phyloP scores from a whole-genome alignment of 2,113 vertebrate genomes.

The Ursus arctos region DNA sequence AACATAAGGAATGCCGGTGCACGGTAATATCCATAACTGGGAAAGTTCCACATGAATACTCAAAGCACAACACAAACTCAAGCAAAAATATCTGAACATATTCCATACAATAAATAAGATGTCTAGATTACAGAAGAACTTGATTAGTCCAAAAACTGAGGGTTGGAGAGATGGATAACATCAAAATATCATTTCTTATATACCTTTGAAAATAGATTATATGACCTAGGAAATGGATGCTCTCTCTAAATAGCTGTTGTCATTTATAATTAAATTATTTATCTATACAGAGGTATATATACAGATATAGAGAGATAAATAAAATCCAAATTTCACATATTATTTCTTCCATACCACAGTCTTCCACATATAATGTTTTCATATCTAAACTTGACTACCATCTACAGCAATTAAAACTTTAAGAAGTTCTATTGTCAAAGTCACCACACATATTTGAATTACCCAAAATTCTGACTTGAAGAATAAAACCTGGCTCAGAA shows the following conservation, averaged over 20 bases:
- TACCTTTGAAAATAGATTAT: slow-evolving; percentile 26
- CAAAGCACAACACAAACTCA: slow-evolving; percentile 52
- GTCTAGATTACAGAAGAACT: not conserved
- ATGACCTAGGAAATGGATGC: not conserved
- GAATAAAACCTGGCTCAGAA: slow-evolving; percentile 31
- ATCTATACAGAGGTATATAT: not conserved
- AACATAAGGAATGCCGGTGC: slow-evolving; percentile 1
- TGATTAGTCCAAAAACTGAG: slow-evolving; percentile 4
- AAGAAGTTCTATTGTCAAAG: slow-evolving; percentile 23
- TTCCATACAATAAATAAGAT: slow-evolving; percentile 20
- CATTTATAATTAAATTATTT: slow-evolving; percentile 21
- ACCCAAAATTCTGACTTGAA: slow-evolving; percentile 58
- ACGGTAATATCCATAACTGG: not conserved
- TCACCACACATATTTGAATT: slow-evolving; percentile 2
- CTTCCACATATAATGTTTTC: slow-evolving; percentile 38
- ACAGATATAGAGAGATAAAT: not conserved
- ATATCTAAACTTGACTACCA: not conserved
- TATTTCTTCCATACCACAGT: slow-evolving; percentile 34
- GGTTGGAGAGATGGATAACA: not conserved
- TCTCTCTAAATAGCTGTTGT: not conserved
- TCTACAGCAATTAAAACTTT: slow-evolving; percentile 24
- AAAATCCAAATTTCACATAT: not conserved
- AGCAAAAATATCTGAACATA: slow-evolving; percentile 8
- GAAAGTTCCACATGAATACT: slow-evolving; percentile 18
- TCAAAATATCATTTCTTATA: slow-evolving; percentile 40